phyloP scores from a whole-genome alignment of 2,797 vertebrate genomes.

The Hoplostethus mediterraneus region DNA sequence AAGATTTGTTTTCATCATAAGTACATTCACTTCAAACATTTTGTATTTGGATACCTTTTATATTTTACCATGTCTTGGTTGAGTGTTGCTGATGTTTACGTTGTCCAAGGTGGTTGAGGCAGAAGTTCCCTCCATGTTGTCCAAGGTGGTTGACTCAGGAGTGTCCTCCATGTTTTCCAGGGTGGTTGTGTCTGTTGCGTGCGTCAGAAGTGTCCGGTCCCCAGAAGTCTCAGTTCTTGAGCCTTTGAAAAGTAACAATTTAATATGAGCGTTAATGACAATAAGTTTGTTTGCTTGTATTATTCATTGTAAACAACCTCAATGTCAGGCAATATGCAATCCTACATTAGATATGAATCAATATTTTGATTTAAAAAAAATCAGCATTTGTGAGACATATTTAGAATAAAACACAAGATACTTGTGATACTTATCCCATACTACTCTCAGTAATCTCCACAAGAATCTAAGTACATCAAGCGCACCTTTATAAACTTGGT shows the following conservation, averaged over 20 bases:
- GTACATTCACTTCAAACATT: not conserved
- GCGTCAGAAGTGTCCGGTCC: not conserved
- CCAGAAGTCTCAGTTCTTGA: slow-evolving; percentile 1
- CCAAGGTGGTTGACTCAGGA: not conserved
- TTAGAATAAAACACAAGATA: not conserved
- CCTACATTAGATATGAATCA: no score
- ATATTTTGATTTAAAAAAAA: not conserved
- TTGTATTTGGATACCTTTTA: not conserved
- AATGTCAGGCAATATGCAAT: no score
- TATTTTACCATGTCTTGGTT: slow-evolving; percentile 17
- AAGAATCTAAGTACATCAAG: not conserved
- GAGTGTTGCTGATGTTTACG: slow-evolving; percentile 9
- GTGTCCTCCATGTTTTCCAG: slow-evolving; percentile 4
- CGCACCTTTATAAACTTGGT: no score
- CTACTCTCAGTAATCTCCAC: no score
- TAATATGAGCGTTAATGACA: no score
- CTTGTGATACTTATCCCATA: not conserved
- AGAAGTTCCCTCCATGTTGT: slow-evolving; percentile 5
- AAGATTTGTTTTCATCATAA: not conserved
- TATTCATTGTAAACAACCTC: no score
- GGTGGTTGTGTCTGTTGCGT: not conserved
- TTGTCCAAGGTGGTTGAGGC: not conserved
- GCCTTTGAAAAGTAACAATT: not conserved
- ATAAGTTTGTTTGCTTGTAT: no score
- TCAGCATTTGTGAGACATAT: not conserved